A percentile compares a stretch with the other conserved stretches of the same genome.
phyloP scores from a whole-genome alignment of 35 echinoderm and acorn worm genomes.

The Ophioderma brevispina region DNA sequence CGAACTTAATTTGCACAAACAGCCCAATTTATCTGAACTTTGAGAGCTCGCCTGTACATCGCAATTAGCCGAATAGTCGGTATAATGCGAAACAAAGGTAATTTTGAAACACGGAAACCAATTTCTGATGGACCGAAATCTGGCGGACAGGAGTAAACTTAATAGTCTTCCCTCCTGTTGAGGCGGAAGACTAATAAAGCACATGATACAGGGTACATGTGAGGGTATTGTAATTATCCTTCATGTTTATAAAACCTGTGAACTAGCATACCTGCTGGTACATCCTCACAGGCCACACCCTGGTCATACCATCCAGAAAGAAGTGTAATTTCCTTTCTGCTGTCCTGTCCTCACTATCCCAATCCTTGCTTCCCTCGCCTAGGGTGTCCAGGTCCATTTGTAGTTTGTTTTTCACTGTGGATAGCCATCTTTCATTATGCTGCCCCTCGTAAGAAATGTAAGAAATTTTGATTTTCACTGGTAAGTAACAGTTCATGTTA shows the following conservation, averaged over 20 bases:
- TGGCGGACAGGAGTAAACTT: too few species aligned
- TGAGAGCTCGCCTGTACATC: too few species aligned
- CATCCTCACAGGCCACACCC: conserved; percentile 73
- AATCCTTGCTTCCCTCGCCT: conserved; percentile 56
- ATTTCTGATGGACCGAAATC: too few species aligned
- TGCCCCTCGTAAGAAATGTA: conserved; percentile 60
- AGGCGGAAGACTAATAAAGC: too few species aligned
- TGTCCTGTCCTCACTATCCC: conserved; percentile 67
- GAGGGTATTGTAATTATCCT: neutral
- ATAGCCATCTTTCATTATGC: conserved; percentile 84
- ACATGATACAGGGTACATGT: too few species aligned
- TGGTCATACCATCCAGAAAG: conserved; percentile 78
- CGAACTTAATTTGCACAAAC: too few species aligned
- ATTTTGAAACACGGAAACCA: too few species aligned
- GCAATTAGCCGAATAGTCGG: too few species aligned
- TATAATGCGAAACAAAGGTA: too few species aligned
- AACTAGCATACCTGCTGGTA: conserved; percentile 62
- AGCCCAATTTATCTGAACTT: too few species aligned
- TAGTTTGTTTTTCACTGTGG: conserved; percentile 79
- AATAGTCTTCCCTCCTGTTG: too few species aligned
- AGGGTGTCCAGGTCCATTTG: conserved; percentile 82
- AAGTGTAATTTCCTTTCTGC: conserved; percentile 77
- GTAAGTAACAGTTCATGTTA: neutral
- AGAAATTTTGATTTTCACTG: neutral
- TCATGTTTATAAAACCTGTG: neutral